These are phyloP conservation scores for Balaenoptera acutorostrata DNA, from an alignment of 2,113 vertebrate species.

Conservation along the genomic window DNA sequence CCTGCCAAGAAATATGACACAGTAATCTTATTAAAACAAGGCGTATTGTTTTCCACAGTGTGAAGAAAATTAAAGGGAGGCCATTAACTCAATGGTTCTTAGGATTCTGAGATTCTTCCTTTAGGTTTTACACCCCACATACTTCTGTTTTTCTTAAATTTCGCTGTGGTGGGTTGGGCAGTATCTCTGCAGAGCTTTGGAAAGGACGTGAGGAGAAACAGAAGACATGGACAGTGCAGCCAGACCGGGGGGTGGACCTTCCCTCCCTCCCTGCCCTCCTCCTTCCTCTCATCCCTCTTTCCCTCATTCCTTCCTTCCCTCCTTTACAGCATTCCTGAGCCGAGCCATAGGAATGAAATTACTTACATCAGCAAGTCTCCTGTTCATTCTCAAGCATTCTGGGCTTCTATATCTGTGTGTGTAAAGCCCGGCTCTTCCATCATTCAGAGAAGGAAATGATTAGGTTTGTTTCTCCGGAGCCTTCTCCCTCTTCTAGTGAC, in stretches of 20 bases:
- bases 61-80: neutral
- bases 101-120: neutral
- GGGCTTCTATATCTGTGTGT: neutral
- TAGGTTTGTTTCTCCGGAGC: neutral
- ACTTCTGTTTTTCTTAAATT: neutral
- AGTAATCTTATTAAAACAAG: slow-evolving; percentile 21
- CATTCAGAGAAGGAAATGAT: neutral
- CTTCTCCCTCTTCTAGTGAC: neutral
- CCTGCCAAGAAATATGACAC: slow-evolving; percentile 11
- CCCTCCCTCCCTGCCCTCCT: neutral
- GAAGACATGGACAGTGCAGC: neutral
- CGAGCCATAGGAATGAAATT: neutral
- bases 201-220: neutral
- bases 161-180: neutral
- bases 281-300: neutral
- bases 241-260: neutral
- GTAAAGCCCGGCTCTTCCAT: neutral
- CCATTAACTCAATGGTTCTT: neutral
- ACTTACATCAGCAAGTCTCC: neutral
- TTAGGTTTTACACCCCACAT: neutral
- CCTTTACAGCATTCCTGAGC: neutral
- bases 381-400: neutral
- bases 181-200: neutral
- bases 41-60: neutral
- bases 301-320: neutral